phyloP scores from a whole-genome alignment of 2,113 vertebrate species.

The Hystrix cristata region DNA sequence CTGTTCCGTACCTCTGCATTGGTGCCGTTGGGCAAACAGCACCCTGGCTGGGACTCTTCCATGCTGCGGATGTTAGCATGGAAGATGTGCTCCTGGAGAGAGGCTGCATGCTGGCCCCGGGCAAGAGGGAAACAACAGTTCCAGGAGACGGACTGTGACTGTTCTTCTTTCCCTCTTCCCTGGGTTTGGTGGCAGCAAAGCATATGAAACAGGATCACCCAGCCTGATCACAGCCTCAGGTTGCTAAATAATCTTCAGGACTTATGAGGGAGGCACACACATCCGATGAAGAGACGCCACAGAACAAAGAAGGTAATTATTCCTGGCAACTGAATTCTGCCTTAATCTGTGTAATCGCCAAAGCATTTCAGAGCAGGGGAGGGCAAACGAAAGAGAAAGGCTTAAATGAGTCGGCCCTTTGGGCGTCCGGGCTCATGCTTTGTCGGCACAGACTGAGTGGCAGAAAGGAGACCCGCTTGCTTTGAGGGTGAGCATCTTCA shows the following conservation, averaged over 20 bases:
- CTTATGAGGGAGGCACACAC: neutral
- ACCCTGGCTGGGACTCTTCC: neutral
- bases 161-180: neutral
- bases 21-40: neutral
- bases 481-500: neutral
- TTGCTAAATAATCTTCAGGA: conserved; percentile 42
- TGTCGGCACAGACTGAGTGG: neutral
- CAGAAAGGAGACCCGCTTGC: neutral
- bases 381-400: neutral
- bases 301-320: neutral
- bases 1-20: neutral
- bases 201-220: neutral
- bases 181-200: conserved; percentile 39
- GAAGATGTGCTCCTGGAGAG: neutral
- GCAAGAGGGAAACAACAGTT: neutral
- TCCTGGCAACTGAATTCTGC: conserved; percentile 21
- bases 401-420: neutral
- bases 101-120: neutral
- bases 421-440: neutral
- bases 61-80: neutral
- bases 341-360: neutral
- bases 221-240: conserved; percentile 20
- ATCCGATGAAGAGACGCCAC: neutral
- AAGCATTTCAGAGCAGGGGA: neutral
- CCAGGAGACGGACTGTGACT: conserved; percentile 46